These are phyloP conservation scores for Heteromormyrus szaboi DNA, from an alignment of 2,797 vertebrate genomes.

Conservation along the genomic window DNA sequence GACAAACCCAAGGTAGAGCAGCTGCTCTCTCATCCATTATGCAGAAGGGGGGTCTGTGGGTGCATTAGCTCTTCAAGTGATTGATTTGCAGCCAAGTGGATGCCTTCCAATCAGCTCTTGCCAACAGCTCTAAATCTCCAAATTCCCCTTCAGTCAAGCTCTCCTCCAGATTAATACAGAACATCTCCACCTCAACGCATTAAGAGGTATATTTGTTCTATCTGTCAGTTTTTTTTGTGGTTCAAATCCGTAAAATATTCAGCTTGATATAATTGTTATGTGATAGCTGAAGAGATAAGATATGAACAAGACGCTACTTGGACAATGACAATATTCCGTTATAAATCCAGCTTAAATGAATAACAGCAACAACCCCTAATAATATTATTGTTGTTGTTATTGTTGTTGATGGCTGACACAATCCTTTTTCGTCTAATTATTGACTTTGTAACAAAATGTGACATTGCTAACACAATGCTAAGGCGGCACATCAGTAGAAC, in stretches of 20 bases:
- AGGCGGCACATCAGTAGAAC: not conserved
- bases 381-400: not conserved
- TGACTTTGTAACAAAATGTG: not conserved
- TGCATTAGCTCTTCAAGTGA: not conserved
- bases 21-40: slow-evolving; percentile 23
- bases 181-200: not conserved
- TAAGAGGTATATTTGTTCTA: not conserved
- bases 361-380: not conserved
- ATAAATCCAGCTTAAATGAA: not conserved
- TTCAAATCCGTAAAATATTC: not conserved
- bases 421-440: not conserved
- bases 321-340: not conserved
- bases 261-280: not conserved
- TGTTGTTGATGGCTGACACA: not conserved
- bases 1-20: not conserved
- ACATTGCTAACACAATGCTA: not conserved
- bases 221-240: not conserved
- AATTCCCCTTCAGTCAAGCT: not conserved
- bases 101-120: not conserved
- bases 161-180: not conserved
- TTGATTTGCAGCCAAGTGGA: not conserved
- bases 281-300: not conserved
- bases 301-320: not conserved
- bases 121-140: not conserved
- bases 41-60: slow-evolving; percentile 10